A percentile compares a stretch with the other conserved stretches of the same genome.
phyloP scores from a whole-genome alignment of 2,113 vertebrate genomes.

The Cyprinodon tularosa region DNA sequence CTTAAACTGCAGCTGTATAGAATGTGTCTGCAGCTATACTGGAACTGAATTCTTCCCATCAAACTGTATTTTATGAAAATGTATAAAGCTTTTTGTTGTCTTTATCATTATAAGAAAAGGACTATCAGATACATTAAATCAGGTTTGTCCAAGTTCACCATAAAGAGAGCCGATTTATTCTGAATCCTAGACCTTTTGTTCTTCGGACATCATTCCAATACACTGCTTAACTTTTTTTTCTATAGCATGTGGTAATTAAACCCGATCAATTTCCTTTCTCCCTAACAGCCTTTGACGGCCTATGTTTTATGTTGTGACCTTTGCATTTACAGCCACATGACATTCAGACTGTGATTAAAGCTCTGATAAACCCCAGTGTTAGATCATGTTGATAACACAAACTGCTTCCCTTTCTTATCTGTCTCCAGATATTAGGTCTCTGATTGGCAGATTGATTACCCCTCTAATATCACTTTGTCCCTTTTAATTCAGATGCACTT shows the following conservation, averaged over 20 bases:
- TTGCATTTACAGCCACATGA: constrained; percentile 7
- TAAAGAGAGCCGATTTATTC: not conserved
- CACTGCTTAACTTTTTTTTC: not conserved
- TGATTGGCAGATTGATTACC: constrained; percentile 14
- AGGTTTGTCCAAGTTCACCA: not conserved
- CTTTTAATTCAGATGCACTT: not conserved
- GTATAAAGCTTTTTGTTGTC: not conserved
- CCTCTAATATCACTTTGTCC: constrained; percentile 11
- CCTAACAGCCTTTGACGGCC: not conserved
- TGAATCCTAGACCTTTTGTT: not conserved
- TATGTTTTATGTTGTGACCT: constrained; percentile 42
- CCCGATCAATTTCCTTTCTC: constrained; percentile 16
- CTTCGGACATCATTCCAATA: not conserved
- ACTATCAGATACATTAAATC: not conserved
- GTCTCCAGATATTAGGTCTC: constrained; percentile 1
- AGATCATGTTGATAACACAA: constrained; percentile 27
- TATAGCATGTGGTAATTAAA: not conserved
- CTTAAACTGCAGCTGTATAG: not conserved
- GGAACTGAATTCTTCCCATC: not conserved
- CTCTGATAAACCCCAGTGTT: constrained; percentile 4
- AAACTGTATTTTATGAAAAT: not conserved
- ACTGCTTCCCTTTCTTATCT: constrained; percentile 13
- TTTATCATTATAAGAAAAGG: not conserved
- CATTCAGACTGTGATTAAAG: constrained; percentile 34
- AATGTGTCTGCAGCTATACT: not conserved